phyloP scores from a whole-genome alignment of 1,140 invertebrate genomes.

The Lethocerus indicus region DNA sequence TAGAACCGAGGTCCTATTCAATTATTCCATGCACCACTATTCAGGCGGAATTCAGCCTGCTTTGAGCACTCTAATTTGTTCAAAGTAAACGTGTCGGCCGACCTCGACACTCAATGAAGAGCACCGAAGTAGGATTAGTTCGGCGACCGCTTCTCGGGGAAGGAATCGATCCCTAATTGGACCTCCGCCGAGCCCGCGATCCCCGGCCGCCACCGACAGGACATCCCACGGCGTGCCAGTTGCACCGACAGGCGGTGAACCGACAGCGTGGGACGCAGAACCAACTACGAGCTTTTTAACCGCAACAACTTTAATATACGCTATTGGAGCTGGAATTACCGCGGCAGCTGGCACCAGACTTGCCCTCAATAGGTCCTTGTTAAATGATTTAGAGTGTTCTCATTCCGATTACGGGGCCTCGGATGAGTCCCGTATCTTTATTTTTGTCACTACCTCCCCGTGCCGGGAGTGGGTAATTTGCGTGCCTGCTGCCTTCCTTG shows the following conservation, averaged over 20 bases:
- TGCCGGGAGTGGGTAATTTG: no score
- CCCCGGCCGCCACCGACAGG: slow-evolving; percentile 14
- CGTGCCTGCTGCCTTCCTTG: slow-evolving; percentile 82
- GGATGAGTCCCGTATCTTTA: slow-evolving; percentile 65
- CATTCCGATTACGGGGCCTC: no score
- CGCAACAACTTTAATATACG: slow-evolving; percentile 76
- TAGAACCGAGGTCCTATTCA: slow-evolving; percentile 65
- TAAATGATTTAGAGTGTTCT: no score
- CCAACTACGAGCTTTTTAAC: slow-evolving; percentile 60
- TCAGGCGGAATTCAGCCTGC: slow-evolving; percentile 49
- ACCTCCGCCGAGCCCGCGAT: slow-evolving; percentile 2
- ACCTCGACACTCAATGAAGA: slow-evolving; percentile 17
- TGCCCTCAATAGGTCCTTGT: no score
- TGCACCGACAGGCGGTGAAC: slow-evolving; percentile 32
- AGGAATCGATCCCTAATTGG: no score
- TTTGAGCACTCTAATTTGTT: slow-evolving; percentile 74
- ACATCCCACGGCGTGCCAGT: slow-evolving; percentile 25
- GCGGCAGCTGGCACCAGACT: slow-evolving; percentile 78
- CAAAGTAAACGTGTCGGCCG: slow-evolving; percentile 48
- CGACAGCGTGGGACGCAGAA: slow-evolving; percentile 42
- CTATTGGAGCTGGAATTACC: slow-evolving; percentile 84
- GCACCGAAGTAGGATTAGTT: slow-evolving; percentile 13
- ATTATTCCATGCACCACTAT: slow-evolving; percentile 69
- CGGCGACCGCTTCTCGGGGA: no score
- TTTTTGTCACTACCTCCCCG: slow-evolving; percentile 71